These are phyloP conservation scores for Drosophila kanekoi DNA, from an alignment of 2,888 invertebrate species.

Conservation along the genomic window DNA sequence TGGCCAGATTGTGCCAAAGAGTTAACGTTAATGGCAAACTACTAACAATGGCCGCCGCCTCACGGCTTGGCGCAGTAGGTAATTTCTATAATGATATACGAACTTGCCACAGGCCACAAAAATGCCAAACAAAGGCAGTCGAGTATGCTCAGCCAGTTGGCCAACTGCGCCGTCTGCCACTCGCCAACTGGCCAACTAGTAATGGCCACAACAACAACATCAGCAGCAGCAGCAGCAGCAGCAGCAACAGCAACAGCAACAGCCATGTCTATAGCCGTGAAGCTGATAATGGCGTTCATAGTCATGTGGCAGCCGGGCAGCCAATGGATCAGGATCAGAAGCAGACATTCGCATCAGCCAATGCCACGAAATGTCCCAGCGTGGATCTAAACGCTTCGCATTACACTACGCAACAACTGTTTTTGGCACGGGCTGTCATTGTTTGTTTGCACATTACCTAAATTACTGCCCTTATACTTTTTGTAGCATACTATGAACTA, in stretches of 20 bases:
- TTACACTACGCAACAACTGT: conserved; percentile 22
- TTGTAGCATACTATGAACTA: too few relatives aligned
- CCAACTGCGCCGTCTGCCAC: conserved; percentile 33
- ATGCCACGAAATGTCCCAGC: conserved; percentile 50
- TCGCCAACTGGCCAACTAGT: conserved; percentile 24
- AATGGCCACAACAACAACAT: conserved; percentile 17
- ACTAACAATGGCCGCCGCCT: conserved; percentile 73
- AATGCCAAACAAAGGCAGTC: conserved; percentile 56
- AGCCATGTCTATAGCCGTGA: conserved; percentile 28
- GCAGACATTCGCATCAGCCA: conserved; percentile 54
- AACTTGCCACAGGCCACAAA: conserved; percentile 70
- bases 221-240: conserved; percentile 18
- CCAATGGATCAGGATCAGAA: conserved; percentile 59
- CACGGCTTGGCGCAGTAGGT: conserved; percentile 67
- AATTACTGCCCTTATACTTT: too few relatives aligned
- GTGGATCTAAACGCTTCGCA: conserved; percentile 30
- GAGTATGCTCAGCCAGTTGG: conserved; percentile 37
- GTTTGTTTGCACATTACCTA: too few relatives aligned
- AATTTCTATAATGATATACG: conserved; percentile 82
- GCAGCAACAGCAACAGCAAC: conserved; percentile 15
- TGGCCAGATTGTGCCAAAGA: conserved; percentile 73
- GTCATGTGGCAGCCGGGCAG: conserved; percentile 29
- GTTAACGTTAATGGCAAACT: conserved; percentile 79
- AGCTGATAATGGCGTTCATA: conserved; percentile 62
- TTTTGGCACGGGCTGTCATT: too few relatives aligned